These are phyloP conservation scores for Acanthochromis polyacanthus DNA, from an alignment of 2,113 vertebrate genomes.

Conservation along the genomic window DNA sequence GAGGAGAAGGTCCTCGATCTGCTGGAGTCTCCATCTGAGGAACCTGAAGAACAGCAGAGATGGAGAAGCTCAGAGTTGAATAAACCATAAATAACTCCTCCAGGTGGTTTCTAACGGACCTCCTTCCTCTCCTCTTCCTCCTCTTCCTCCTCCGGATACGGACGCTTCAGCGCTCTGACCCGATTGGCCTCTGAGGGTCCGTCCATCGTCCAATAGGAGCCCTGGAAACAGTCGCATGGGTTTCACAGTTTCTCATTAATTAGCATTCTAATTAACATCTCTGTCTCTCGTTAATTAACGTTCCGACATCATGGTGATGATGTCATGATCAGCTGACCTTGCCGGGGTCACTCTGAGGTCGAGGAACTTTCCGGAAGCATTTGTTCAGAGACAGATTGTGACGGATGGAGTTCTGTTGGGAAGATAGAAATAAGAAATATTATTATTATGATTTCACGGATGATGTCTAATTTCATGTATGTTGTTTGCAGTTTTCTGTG, in stretches of 20 bases:
- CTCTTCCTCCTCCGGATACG: constrained; percentile 90
- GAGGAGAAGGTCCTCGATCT: constrained; percentile 49
- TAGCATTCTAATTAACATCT: too few relatives aligned
- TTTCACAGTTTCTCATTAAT: neutral
- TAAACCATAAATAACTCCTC: too few relatives aligned
- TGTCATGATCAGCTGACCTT: constrained; percentile 85
- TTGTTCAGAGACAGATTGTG: constrained; percentile 98
- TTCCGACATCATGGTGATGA: neutral
- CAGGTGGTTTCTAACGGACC: constrained; percentile 33
- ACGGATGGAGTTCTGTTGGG: constrained; percentile 94
- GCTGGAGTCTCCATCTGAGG: constrained; percentile 27
- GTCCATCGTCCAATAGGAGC: constrained; percentile 98
- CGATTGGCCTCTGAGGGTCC: constrained; percentile 84
- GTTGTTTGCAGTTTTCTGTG: too few relatives aligned
- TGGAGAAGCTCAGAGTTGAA: neutral
- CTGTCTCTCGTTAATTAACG: too few relatives aligned
- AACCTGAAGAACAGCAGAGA: constrained; percentile 44
- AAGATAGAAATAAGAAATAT: neutral
- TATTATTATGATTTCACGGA: too few relatives aligned
- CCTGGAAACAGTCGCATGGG: constrained; percentile 81
- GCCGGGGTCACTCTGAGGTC: constrained; percentile 94
- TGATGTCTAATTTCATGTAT: too few relatives aligned
- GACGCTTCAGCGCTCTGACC: constrained; percentile 88
- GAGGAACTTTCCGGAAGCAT: constrained; percentile 97
- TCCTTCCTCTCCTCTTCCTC: constrained; percentile 84